Evolutionary conservation across 2,888 invertebrate species (phyloP).

Genomic region (Tenthredo distinguenda): DNA sequence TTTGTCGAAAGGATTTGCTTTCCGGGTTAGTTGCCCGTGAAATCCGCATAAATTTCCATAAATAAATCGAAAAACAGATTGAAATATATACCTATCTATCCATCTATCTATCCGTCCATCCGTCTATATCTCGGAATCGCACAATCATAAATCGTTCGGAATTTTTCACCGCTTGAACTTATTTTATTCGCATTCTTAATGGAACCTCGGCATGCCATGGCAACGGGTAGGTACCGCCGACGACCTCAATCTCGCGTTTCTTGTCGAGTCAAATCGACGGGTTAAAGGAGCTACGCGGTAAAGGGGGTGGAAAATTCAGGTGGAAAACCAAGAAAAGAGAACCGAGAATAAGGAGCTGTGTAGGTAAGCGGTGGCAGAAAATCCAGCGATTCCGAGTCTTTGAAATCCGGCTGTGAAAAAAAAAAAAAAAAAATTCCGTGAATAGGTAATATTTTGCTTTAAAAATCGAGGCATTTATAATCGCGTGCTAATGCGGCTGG

Average conservation of each 20-base stretch:
- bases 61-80: conserved; percentile 39
- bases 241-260: conserved; percentile 36
- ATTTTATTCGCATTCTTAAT: conserved; percentile 71
- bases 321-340: background rate
- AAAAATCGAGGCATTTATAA: background rate
- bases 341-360: background rate
- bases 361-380: background rate
- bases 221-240: conserved; percentile 55
- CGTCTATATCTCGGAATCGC: conserved; percentile 24
- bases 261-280: conserved; percentile 36
- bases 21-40: conserved; percentile 46
- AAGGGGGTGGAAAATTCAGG: background rate
- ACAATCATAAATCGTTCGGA: conserved; percentile 61
- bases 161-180: conserved; percentile 65
- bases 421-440: background rate
- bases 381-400: background rate
- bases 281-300: background rate
- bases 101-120: background rate
- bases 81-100: conserved; percentile 34
- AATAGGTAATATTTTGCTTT: background rate
- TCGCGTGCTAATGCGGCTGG: background rate
- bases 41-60: conserved; percentile 47
- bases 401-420: background rate
- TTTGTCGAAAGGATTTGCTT: conserved; percentile 43
- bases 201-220: conserved; percentile 65